phyloP scores from a whole-genome alignment of 2,113 vertebrate species.

The Dipodomys stephensi region DNA sequence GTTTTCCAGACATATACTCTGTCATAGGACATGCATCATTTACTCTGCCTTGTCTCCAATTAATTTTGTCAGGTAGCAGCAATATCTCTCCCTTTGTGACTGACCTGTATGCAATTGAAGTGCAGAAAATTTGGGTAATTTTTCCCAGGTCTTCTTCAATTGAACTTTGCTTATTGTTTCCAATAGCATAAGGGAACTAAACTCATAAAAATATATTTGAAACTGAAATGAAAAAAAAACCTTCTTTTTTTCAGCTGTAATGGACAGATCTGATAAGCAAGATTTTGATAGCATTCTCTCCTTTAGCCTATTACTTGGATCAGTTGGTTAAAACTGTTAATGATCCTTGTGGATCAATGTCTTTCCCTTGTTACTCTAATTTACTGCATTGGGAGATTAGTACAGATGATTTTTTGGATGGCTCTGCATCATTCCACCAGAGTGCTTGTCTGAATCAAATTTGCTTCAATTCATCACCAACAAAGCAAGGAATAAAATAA shows the following conservation, averaged over 20 bases:
- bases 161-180: conserved; percentile 78
- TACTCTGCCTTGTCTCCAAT: conserved; percentile 82
- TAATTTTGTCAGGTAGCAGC: conserved; percentile 86
- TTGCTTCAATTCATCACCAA: conserved; percentile 88
- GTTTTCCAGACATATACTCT: conserved; percentile 88
- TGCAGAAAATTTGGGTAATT: conserved; percentile 74
- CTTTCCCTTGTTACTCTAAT: conserved; percentile 88
- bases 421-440: conserved; percentile 87
- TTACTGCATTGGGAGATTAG: conserved; percentile 86
- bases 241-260: conserved; percentile 68
- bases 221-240: conserved; percentile 69
- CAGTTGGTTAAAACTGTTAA: conserved; percentile 89
- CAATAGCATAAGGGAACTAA: conserved; percentile 72
- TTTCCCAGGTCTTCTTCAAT: conserved; percentile 76
- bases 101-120: conserved; percentile 85
- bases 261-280: conserved; percentile 82
- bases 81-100: conserved; percentile 86
- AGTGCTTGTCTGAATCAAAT: conserved; percentile 86
- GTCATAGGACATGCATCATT: conserved; percentile 90
- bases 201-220: conserved; percentile 75
- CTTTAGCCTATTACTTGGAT: conserved; percentile 87
- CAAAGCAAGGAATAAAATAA: conserved; percentile 87
- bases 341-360: conserved; percentile 90
- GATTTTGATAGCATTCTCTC: conserved; percentile 84
- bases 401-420: conserved; percentile 88